Base-by-base conservation (phyloP, 2,888 invertebrate genomes). In the Nemoura dubitans region DNA sequence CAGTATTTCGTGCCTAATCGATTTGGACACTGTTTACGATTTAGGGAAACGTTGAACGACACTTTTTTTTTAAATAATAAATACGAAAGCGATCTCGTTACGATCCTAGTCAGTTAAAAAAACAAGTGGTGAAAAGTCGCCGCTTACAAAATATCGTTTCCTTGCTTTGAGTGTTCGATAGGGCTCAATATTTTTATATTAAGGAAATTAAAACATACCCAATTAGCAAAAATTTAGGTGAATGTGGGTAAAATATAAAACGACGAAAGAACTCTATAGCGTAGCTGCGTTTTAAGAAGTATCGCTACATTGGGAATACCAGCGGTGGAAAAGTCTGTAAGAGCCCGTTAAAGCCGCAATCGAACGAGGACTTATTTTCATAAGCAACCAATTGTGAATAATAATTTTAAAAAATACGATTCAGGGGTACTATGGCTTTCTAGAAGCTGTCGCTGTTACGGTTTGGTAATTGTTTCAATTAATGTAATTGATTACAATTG, bases 171-270 rank as follows among this genome's bases (percentile, higher is more conserved):
- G 85, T 88, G 78, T 87, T 83, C 86, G 85, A 85, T 88, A 88
- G 86, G 87, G 85, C 88, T 87, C 87, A 86, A 86, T 87, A 88
- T 88, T 88, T 88, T 88, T 88, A 88, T 88, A 88, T 87, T 84
- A 76, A 81, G 59, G 59, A 59, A 59, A 59, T 21, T 10, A 59
- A 59, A 59, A 21, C 59, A 14, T 59, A 59, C 59, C 59, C 59
- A 59, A 14, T 59, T 59, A 59, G 59, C 21, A 59, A 59, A 36
- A 21, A 21, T 10, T 59, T 59, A 59, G 59, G 14, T 59, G 14
- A 59, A 59, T 59, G 59, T 59, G 59, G 59, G 59, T 21, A 21
- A 36, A 36, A 36, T 6, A 36, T 36, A 36, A 36, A n/a, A 36
- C 5, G 36, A 36, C 36, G 36, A 36, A 36, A 36, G 36, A 36